Percentiles rank a stretch among this genome's conserved stretches.
Evolutionary conservation across 2,888 invertebrate genomes (phyloP).

Genomic region (Mesochorus sp.): DNA sequence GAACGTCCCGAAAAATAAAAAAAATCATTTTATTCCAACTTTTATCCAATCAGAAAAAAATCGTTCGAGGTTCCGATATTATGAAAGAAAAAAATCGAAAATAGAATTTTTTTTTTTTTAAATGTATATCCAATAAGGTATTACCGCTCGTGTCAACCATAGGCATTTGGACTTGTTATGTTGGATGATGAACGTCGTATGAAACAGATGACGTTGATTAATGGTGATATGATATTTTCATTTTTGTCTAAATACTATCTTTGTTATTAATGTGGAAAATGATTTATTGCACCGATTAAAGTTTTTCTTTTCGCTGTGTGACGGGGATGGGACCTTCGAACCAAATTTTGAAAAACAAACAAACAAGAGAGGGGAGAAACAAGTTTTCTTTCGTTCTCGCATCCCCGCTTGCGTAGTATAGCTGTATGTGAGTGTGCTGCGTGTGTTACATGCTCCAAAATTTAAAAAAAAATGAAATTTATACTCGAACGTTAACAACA

Average conservation of each 20-base stretch:
- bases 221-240: slow-evolving; percentile 67
- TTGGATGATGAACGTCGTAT: slow-evolving; percentile 71
- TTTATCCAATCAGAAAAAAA: too few species aligned
- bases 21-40: not conserved
- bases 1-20: not conserved
- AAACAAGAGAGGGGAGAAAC: slow-evolving; percentile 1
- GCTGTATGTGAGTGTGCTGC: slow-evolving; percentile 81
- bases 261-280: slow-evolving; percentile 67
- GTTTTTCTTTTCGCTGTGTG: slow-evolving; percentile 72
- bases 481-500: slow-evolving; percentile 23
- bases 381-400: slow-evolving; percentile 67
- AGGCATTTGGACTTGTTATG: slow-evolving; percentile 69
- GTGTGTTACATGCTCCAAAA: slow-evolving; percentile 75
- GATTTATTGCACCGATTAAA: slow-evolving; percentile 76
- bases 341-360: slow-evolving; percentile 31
- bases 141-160: slow-evolving; percentile 59
- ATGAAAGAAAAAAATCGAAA: too few species aligned
- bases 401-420: slow-evolving; percentile 77
- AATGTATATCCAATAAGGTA: slow-evolving; percentile 57
- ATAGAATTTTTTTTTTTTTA: too few species aligned
- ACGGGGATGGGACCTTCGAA: slow-evolving; percentile 70
- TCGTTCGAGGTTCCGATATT: too few species aligned
- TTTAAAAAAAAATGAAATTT: not conserved
- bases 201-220: slow-evolving; percentile 65
- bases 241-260: slow-evolving; percentile 38